Base-by-base conservation (phyloP, 2,888 invertebrate genomes). In the Sphecodes monilicornis region DNA sequence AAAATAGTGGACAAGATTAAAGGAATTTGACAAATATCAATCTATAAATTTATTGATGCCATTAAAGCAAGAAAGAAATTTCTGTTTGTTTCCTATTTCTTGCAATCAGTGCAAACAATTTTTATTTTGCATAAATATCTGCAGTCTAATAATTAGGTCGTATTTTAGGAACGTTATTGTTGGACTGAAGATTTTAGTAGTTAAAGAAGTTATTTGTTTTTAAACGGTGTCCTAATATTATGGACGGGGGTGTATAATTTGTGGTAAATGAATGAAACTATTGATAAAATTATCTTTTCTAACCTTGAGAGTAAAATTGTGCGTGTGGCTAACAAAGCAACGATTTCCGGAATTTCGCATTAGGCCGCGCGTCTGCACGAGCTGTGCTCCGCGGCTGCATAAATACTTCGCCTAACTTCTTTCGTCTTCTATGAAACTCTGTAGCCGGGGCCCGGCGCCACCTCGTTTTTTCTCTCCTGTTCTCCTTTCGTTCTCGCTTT, bases 401-500 rank as follows among this genome's bases (percentile, higher is more conserved):
- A 81, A 84, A 86, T 84, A 86, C 75, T 77, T 86, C 46, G 76
- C 74, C 50, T 77, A 36, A 84, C 78, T 79, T 71, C 68, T 74
- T 76, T 54, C 68, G 82, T 77, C 80, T 74, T 57, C 78, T 57
- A 80, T 70, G 57, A 74, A 80, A 74, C 79, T 68, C 57, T 46
- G 46, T 41, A 43, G 46, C n/a, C 74, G 46, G 8, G 11, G 36
- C 4, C 26, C 29, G 8, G 68, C 68, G 3, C 11, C 39, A 18
- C 64, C 64, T 39, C 36, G 18, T 18, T 66, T 66, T 66, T 66
- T 36, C 36, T 66, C 32, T 66, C 10, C n/a, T 29, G 39, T 57
- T 57, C 43, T 50, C 46, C 71, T 54, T 60, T 32, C 60, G 70
- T 46, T 60, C 29, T 39, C 57, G n/a, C 1, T 26, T 57, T n/a